Evolutionary conservation across 64 coral and sea anemone species (phyloP), one percentile per base, ranked within the genome.

Genomic region (Pocillopora damicornis): DNA sequence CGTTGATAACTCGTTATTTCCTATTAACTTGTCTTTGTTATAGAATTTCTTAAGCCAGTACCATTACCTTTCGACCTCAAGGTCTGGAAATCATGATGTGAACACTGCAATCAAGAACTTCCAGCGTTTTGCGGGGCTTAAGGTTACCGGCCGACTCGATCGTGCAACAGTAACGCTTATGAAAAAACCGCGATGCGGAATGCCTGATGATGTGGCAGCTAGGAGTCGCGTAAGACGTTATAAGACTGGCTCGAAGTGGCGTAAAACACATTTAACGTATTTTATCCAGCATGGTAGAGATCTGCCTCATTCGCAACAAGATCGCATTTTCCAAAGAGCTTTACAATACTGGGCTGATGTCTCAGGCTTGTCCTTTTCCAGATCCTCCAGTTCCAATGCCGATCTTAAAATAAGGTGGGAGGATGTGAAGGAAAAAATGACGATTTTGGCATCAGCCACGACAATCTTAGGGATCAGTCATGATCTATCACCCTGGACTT

Each of bases 171-270:
- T 93, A 51, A 57, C 15, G 22, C 78, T 78, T 74, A 98, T 98
- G 95, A 93, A 87, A 64, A 98, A 83, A 74, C 95, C 95, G 25
- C 84, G 95, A 56, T 98, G 95, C 73, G 95, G 95, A 35, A 77
- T 87, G 30, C 80, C 88, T 51, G 95, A 98, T 68, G 91, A 88
- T 18, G 95, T 81, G n/a, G 95, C 90, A 17, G 69, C 35, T 0
- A 73, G 74, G 6, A 18, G 37, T 20, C 76, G 87, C 18, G 65
- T 81, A 6, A 74, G 80, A 30, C 37, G 76, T 15, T 87, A 35
- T n/a, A 68, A 58, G 16, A 75, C 30, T 20, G 81, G 81, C 26
- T 57, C 37, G 18, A 92, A 80, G 58, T 92, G 93, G 93, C 25
- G 42, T 1, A 91, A 95, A 61, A 95, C 34, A 1, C 22, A 63